phyloP scores from a whole-genome alignment of 2,113 vertebrate species.

The Festucalex cinctus region DNA sequence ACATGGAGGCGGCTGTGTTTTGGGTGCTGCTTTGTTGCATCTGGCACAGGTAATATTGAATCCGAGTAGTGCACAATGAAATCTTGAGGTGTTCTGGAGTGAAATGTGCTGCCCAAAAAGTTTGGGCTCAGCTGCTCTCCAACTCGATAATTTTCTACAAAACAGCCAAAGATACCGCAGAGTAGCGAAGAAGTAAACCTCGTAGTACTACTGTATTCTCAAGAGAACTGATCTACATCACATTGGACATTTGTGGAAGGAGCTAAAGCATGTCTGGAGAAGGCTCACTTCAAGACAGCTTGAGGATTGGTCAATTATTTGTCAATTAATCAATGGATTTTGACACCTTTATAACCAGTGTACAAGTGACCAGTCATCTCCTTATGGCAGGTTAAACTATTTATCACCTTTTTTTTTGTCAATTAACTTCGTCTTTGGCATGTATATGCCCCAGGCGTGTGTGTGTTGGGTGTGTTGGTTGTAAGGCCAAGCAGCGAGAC shows the following conservation, averaged over 20 bases:
- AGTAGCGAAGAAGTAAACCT: not conserved
- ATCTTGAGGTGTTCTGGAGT: not conserved
- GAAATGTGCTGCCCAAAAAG: not conserved
- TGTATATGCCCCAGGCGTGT: constrained; percentile 16
- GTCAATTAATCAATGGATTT: too few relatives aligned
- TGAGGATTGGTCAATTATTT: too few relatives aligned
- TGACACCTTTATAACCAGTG: not conserved
- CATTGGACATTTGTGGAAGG: not conserved
- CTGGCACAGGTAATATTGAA: not conserved
- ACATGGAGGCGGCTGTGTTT: not conserved
- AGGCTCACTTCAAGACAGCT: too few relatives aligned
- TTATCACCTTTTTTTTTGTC: not conserved
- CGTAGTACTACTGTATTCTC: not conserved
- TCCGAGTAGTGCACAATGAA: not conserved
- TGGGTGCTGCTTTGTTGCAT: not conserved
- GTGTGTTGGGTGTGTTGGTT: constrained; percentile 9
- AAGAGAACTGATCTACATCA: not conserved
- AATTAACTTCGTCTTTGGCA: constrained; percentile 15
- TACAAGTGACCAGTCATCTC: constrained; percentile 32
- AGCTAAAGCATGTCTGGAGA: not conserved
- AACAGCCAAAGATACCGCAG: not conserved
- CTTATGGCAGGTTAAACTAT: constrained; percentile 4
- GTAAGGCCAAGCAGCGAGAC: constrained; percentile 42
- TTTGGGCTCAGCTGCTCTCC: not conserved
- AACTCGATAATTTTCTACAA: not conserved